Percentiles rank a stretch among this genome's conserved stretches.
These are phyloP conservation scores for Chunga burmeisteri DNA, from an alignment of 2,113 vertebrate species.

Conservation along the genomic window DNA sequence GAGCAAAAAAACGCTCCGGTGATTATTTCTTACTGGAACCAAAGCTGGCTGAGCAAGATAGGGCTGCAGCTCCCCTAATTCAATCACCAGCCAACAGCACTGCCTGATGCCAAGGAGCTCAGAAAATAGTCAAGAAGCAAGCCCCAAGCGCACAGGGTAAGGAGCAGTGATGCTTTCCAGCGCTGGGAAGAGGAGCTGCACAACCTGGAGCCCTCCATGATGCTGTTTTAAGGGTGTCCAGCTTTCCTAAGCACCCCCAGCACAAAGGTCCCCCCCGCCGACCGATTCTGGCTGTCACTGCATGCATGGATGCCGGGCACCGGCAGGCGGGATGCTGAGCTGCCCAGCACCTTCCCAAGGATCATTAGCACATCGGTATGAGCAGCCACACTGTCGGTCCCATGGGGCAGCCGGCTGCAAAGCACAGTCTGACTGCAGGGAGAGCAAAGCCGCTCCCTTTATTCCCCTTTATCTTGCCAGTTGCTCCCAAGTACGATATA, in stretches of 20 bases:
- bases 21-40: slow-evolving; percentile 2
- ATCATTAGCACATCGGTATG: not conserved
- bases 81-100: not conserved
- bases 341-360: not conserved
- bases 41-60: not conserved
- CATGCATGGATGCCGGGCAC: fast-evolving
- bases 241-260: not conserved
- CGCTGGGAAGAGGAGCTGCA: not conserved
- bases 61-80: slow-evolving; percentile 6
- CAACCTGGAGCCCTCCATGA: not conserved
- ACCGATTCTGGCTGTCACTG: fast-evolving
- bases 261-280: not conserved
- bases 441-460: not conserved
- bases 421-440: not conserved
- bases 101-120: not conserved
- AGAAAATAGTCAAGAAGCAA: not conserved
- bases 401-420: not conserved
- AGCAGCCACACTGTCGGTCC: not conserved
- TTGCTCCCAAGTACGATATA: fast-evolving
- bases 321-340: not conserved
- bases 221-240: not conserved
- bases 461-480: not conserved
- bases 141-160: not conserved
- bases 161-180: not conserved
- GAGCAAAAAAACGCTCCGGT: not conserved